Evolutionary conservation across 64 coral and sea anemone species (phyloP).

Genomic region (Montipora capricornis): DNA sequence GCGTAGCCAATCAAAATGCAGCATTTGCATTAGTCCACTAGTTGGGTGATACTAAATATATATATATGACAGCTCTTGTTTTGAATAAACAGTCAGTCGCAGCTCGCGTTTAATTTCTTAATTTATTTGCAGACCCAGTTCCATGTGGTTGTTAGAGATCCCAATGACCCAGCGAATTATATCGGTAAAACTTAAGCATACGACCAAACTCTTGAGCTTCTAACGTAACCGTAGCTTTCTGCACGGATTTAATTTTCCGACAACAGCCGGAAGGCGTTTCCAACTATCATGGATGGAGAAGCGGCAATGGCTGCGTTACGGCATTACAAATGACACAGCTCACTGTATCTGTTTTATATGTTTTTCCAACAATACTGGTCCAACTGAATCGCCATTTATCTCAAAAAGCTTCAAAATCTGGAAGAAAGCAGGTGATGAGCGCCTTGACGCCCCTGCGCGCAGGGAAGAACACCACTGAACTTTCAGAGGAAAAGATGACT

Average conservation of each 20-base stretch:
- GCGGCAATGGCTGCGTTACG: constrained; percentile 30
- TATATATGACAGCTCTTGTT: constrained; percentile 7
- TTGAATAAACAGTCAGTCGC: constrained; percentile 7
- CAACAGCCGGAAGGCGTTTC: constrained; percentile 66
- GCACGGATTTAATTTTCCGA: background rate
- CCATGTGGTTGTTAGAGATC: constrained; percentile 2
- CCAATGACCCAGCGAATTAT: constrained; percentile 61
- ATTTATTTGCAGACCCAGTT: background rate
- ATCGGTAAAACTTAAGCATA: constrained; percentile 53
- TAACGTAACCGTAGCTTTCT: no score
- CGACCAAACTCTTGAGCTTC: constrained; percentile 50
- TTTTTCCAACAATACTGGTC: constrained; percentile 41
- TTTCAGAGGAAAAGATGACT: constrained; percentile 51
- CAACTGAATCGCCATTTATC: constrained; percentile 68
- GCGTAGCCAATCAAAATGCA: no score
- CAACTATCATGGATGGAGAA: constrained; percentile 13
- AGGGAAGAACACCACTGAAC: constrained; percentile 44
- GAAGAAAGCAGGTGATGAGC: constrained; percentile 57
- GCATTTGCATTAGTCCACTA: no score
- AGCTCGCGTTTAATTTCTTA: constrained; percentile 6
- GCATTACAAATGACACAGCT: constrained; percentile 49
- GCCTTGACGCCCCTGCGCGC: constrained; percentile 49
- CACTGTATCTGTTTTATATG: constrained; percentile 62
- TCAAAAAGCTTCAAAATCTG: constrained; percentile 62
- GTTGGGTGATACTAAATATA: background rate